Evolutionary conservation across 1,140 invertebrate genomes (phyloP), one percentile per base, ranked within the genome.

Genomic region (Telenomus remus): DNA sequence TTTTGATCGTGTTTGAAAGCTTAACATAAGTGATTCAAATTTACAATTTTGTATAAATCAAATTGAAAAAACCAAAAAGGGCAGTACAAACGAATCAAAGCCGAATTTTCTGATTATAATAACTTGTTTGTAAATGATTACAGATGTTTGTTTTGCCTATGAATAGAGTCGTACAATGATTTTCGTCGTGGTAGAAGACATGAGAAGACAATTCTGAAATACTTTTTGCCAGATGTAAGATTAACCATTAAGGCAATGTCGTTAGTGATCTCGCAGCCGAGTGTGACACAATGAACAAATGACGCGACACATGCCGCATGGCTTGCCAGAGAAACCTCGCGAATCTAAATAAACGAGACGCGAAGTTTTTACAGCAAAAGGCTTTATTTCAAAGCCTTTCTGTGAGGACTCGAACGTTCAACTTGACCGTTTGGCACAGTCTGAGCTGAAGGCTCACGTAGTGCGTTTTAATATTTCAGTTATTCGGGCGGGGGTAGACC

Each of bases 251-350:
- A 60, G 19, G 35, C 1, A 68, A 68, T 63, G 49, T 44, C 55
- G 27, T 37, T 34, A 56, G 76, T 85, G 82, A 83, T 84, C 86
- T 87, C 85, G 83, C 86, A 87, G 85, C 83, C 85, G 83, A 83
- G 86, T 83, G 87, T 88, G 86, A 86, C 79, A 87, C 72, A 88
- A 88, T 88, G 87, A 88, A 88, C 79, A 88, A 88, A 88, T 88
- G 86, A 88, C 86, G 78, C 87, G 84, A 88, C 86, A 88, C 86
- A 82, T 85, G 86, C 85, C 86, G 87, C 87, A 88, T 88, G 85
- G 86, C 86, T 84, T 88, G 86, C 86, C 85, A 87, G 81, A 85
- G 78, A 84, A 88, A 88, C 83, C 80, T 86, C 86, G 83, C 84
- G 79, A 61, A 37, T 80, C 74, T 84, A 44, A 72, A 59, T 78